Conservation (phyloP, 2,888 invertebrate species). For the Resseliella maxima region DNA sequence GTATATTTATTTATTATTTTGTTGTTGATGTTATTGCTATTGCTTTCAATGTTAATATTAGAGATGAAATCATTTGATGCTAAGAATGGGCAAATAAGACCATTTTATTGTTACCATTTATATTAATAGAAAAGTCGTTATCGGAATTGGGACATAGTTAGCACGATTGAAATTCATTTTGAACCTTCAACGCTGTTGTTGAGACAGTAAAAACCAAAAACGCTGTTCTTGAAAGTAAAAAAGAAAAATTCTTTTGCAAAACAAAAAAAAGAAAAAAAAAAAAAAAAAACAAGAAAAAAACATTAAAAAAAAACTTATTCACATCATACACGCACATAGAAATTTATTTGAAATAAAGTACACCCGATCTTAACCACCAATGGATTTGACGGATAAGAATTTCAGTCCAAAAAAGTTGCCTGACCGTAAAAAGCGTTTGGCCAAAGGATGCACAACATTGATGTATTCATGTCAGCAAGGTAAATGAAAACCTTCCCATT, state of each 20-base stretch:
- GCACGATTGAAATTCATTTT: background rate
- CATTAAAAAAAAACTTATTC: no score
- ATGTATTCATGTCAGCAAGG: constrained; percentile 84
- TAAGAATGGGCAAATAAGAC: background rate
- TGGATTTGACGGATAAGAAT: constrained; percentile 50
- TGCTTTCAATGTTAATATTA: background rate
- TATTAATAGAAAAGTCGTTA: background rate
- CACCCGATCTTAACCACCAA: background rate
- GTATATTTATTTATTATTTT: no score
- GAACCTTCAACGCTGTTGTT: no score
- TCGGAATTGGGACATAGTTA: background rate
- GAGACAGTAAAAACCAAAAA: background rate
- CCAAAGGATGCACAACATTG: constrained; percentile 80
- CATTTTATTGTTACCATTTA: background rate
- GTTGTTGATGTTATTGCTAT: no score
- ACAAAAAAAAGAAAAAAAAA: no score
- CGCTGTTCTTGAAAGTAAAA: background rate
- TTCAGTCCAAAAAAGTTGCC: constrained; percentile 53
- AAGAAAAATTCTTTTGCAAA: background rate
- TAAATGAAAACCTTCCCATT: background rate
- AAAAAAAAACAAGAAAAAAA: no score
- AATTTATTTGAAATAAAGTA: background rate
- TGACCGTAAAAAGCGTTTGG: constrained; percentile 46
- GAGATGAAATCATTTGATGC: background rate
- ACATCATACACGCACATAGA: background rate